phyloP scores from a whole-genome alignment of 2,888 invertebrate species.

The Drosophila neutralis region DNA sequence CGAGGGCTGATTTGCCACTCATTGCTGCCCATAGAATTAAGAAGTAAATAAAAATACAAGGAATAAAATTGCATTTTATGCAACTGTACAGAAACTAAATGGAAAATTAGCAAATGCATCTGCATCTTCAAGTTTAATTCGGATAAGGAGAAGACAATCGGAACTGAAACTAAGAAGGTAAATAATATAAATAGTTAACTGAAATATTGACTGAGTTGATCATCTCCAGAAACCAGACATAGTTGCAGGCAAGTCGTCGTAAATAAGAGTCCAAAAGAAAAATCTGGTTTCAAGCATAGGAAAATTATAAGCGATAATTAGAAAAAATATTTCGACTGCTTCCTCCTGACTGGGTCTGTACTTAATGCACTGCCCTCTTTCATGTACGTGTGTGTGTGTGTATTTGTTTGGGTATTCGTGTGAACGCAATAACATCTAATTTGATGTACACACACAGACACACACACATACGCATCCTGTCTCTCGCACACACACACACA shows the following conservation, averaged over 20 bases:
- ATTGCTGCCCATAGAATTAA: background rate
- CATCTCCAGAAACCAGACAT: background rate
- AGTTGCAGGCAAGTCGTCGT: background rate
- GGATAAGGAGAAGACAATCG: background rate
- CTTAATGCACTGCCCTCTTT: conserved; percentile 17
- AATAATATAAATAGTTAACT: background rate
- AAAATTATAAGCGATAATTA: background rate
- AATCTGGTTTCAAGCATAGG: background rate
- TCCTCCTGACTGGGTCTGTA: background rate
- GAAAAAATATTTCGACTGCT: conserved; percentile 1
- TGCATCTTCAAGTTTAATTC: no score
- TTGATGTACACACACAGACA: conserved; percentile 51
- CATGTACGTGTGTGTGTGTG: conserved; percentile 8
- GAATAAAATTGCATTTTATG: background rate
- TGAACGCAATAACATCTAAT: conserved; percentile 69
- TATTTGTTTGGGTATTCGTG: conserved; percentile 38
- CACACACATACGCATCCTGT: conserved; percentile 12
- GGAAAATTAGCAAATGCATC: no score
- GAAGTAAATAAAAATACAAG: background rate
- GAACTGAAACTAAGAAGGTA: background rate
- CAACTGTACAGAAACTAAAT: background rate
- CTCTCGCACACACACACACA: conserved; percentile 4
- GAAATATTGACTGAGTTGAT: background rate
- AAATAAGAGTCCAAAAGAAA: no score
- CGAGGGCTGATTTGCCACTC: background rate